Evolutionary conservation across 2,113 vertebrate species (phyloP).

Genomic region (Vimba vimba): DNA sequence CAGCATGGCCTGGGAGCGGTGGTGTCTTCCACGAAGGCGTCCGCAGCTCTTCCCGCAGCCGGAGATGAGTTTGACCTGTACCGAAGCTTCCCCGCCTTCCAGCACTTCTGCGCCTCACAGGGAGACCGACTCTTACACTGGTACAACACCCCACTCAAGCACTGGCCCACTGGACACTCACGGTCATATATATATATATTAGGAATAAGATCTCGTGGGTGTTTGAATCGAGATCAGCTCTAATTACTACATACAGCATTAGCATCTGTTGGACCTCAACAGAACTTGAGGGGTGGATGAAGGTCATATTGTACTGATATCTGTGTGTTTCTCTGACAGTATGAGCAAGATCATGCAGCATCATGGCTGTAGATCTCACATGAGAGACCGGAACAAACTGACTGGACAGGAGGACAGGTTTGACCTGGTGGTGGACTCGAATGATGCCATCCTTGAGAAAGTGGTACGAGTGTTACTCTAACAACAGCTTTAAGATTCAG

Average conservation of each 20-base stretch:
- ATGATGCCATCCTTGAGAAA: conserved; percentile 92
- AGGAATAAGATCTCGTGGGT: too few relatives aligned
- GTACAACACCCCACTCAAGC: conserved; percentile 69
- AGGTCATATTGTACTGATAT: neutral
- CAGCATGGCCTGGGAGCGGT: conserved; percentile 89
- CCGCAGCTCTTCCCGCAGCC: conserved; percentile 82
- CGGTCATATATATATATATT: too few relatives aligned
- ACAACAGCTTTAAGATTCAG: neutral
- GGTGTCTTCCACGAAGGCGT: conserved; percentile 89
- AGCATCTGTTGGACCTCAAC: too few relatives aligned
- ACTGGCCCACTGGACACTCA: neutral
- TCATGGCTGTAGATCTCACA: conserved; percentile 86
- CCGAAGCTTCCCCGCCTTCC: conserved; percentile 91
- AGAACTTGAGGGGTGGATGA: too few relatives aligned
- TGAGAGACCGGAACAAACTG: conserved; percentile 81
- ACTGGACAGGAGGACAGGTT: conserved; percentile 91
- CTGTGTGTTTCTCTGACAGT: conserved; percentile 69
- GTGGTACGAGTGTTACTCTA: conserved; percentile 79
- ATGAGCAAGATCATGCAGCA: conserved; percentile 95
- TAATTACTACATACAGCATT: too few relatives aligned
- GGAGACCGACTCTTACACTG: conserved; percentile 84
- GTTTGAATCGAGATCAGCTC: too few relatives aligned
- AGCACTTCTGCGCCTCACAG: conserved; percentile 85
- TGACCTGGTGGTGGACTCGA: conserved; percentile 92
- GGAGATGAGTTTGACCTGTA: conserved; percentile 97